A percentile compares a stretch with the other conserved stretches of the same genome.
phyloP scores from a whole-genome alignment of 2,113 vertebrate genomes.

The Festucalex cinctus region DNA sequence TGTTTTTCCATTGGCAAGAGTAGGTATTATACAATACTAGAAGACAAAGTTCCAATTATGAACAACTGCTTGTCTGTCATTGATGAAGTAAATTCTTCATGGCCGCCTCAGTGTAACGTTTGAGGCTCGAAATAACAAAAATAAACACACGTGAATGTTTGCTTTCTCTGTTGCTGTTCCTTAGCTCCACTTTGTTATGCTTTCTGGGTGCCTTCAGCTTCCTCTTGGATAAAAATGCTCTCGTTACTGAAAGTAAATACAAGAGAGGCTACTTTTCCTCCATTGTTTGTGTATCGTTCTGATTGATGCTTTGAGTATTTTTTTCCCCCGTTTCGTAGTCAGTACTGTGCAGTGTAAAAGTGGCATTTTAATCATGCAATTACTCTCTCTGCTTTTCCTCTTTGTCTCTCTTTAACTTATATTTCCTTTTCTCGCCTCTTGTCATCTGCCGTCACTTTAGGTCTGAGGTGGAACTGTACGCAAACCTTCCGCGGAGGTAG shows the following conservation, averaged over 20 bases:
- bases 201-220: not conserved
- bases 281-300: not conserved
- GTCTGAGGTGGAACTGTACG: constrained; percentile 77
- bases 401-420: constrained; percentile 43
- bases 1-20: too few species aligned
- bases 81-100: not conserved
- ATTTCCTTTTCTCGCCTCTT: constrained; percentile 44
- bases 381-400: constrained; percentile 39
- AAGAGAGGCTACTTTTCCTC: not conserved
- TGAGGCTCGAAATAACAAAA: not conserved
- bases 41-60: not conserved
- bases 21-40: too few species aligned
- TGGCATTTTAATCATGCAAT: constrained; percentile 36
- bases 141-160: not conserved
- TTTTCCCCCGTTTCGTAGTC: not conserved
- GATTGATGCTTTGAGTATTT: not conserved
- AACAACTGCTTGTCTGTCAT: not conserved
- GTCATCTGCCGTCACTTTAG: constrained; percentile 64
- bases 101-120: too few species aligned
- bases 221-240: not conserved
- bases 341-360: not conserved
- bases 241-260: not conserved
- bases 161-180: not conserved
- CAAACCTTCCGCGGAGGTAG: constrained; percentile 76
- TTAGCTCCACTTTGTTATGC: not conserved